Evolutionary conservation across 2,113 vertebrate species (phyloP), one percentile per base, ranked within the genome.

Genomic region (Ciconia boyciana): DNA sequence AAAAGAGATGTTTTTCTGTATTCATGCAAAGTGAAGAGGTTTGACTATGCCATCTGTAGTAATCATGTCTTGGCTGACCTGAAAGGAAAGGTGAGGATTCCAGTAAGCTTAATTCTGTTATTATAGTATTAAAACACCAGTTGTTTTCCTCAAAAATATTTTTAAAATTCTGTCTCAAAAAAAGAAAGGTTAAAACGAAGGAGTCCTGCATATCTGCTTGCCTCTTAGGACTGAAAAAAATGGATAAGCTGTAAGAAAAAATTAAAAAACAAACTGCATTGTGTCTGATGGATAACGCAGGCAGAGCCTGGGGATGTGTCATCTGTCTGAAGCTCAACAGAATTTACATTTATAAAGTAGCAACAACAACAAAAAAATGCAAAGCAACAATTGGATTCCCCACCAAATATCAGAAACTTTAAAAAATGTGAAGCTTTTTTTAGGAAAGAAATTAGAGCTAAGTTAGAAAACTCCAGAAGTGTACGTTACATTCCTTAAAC

Each of bases 281-380:
- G 44, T 83, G 64, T 94, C 85, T 93, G 90, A 86, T 92, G 89
- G 93, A 90, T 97, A 96, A 96, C 82, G 81, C 82, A 83, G 43
- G 60, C 71, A 89, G 83, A 94, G 64, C 69, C 43, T 75, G 36
- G 79, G 89, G 94, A 92, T 76, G 36, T 93, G n/a, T 94, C 83
- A 90, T 85, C 78, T 95, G 75, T 94, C 41, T 79, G 95, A 79
- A 93, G 66, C 92, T 95, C 87, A 94, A 70, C 60, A 96, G 55
- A 95, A 90, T 77, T 77, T 96, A 79, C 71, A 72, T 91, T 80
- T 94, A 52, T 86, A 92, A 96, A 95, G 81, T 55, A 92, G n/a
- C 39, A 94, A 75, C n/a, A 81, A 93, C 46, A 29, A 46, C 28
- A 69, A 58, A 7, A 52, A 74, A 80, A 43, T 16, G 46, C 9